Percentiles rank a stretch among this genome's conserved stretches.
These are phyloP conservation scores for Dilophus febrilis DNA, from an alignment of 2,888 invertebrate genomes.

Conservation along the genomic window DNA sequence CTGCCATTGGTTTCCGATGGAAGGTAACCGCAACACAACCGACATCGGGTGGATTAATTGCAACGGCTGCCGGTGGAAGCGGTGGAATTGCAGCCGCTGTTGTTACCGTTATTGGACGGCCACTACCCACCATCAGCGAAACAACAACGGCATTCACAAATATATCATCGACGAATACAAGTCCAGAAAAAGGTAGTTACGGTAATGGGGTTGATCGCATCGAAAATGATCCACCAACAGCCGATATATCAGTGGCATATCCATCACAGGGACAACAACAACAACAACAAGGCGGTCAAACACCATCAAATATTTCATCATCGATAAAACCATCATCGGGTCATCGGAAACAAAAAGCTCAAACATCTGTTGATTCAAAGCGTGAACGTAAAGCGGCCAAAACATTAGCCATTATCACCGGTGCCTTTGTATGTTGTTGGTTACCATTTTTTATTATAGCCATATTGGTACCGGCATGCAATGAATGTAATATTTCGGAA, in stretches of 20 bases:
- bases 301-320: constrained; percentile 18
- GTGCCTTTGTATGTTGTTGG: constrained; percentile 88
- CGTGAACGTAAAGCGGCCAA: constrained; percentile 77
- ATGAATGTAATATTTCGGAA: constrained; percentile 51
- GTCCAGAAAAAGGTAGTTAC: constrained; percentile 57
- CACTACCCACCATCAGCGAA: constrained; percentile 54
- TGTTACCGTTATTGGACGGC: constrained; percentile 50
- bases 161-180: constrained; percentile 54
- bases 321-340: constrained; percentile 9
- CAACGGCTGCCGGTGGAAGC: constrained; percentile 46
- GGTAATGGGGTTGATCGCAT: constrained; percentile 40
- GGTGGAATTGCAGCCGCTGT: constrained; percentile 58
- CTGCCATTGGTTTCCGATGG: constrained; percentile 13
- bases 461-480: constrained; percentile 66
- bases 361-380: constrained; percentile 31
- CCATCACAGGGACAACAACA: constrained; percentile 15
- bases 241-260: constrained; percentile 30
- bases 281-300: constrained; percentile 11
- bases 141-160: constrained; percentile 55
- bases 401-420: constrained; percentile 81
- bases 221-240: constrained; percentile 35
- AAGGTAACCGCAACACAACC: constrained; percentile 12
- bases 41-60: constrained; percentile 10
- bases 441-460: constrained; percentile 86
- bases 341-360: constrained; percentile 2